Percentiles rank a stretch among this genome's conserved stretches.
phyloP scores from a whole-genome alignment of 1,140 invertebrate genomes.

The Papilio polyxenes region DNA sequence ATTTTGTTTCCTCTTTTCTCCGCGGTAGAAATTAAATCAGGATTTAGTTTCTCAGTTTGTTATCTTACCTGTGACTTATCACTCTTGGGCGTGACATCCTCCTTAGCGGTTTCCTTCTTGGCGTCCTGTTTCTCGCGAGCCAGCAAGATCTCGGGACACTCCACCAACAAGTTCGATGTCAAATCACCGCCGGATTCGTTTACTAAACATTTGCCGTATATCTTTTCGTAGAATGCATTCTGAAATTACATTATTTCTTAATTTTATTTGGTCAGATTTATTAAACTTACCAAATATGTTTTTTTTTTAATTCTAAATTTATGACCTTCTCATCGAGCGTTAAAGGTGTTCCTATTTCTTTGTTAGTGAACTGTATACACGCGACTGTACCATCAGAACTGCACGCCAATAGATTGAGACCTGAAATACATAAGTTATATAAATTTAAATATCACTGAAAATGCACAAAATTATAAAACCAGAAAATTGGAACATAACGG shows the following conservation, averaged over 20 bases:
- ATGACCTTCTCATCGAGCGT: conserved; percentile 86
- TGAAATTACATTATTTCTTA: conserved; percentile 69
- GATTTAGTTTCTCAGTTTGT: too few species aligned
- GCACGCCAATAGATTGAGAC: conserved; percentile 93
- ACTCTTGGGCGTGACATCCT: conserved; percentile 61
- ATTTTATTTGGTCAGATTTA: too few species aligned
- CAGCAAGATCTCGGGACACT: conserved; percentile 90
- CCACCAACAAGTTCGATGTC: conserved; percentile 86
- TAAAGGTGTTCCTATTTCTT: conserved; percentile 93
- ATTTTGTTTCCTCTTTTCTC: too few species aligned
- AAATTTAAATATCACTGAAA: neutral
- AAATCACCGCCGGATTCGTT: conserved; percentile 77
- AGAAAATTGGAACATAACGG: too few species aligned
- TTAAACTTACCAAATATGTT: neutral
- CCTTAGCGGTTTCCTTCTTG: conserved; percentile 57
- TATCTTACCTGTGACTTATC: conserved; percentile 60
- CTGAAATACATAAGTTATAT: conserved; percentile 50
- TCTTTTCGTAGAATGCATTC: conserved; percentile 90
- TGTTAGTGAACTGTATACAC: conserved; percentile 91
- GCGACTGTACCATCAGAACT: conserved; percentile 97
- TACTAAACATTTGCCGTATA: conserved; percentile 91
- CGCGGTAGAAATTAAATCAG: too few species aligned
- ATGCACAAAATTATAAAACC: too few species aligned
- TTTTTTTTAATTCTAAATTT: neutral
- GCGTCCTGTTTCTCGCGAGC: conserved; percentile 78